Conservation (phyloP, 2,888 invertebrate genomes). For the Dryobotodes eremita region DNA sequence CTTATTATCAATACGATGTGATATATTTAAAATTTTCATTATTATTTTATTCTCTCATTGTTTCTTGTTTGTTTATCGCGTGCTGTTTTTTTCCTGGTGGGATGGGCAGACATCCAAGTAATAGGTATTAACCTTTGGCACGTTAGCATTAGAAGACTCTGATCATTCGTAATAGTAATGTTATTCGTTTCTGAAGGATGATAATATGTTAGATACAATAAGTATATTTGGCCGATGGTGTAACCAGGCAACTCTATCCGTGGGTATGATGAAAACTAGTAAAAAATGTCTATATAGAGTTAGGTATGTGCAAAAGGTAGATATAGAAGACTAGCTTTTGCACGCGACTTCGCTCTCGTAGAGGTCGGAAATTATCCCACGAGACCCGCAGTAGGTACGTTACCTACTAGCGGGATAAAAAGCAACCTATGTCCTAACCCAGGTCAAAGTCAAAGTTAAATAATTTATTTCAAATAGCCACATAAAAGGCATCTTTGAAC, state of each 20-base stretch:
- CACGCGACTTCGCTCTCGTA: no score
- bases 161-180: slow-evolving; percentile 15
- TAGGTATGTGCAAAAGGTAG: not conserved
- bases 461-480: no score
- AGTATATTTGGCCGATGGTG: not conserved
- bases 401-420: not conserved
- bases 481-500: no score
- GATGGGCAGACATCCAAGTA: slow-evolving; percentile 57
- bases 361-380: not conserved
- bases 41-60: slow-evolving; percentile 25
- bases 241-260: not conserved
- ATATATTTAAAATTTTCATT: slow-evolving; percentile 27
- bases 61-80: slow-evolving; percentile 56
- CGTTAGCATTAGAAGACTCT: slow-evolving; percentile 22
- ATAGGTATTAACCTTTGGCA: slow-evolving; percentile 52
- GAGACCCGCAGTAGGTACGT: no score
- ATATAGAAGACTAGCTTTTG: not conserved
- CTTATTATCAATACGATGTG: slow-evolving; percentile 8
- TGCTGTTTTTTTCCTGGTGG: slow-evolving; percentile 56
- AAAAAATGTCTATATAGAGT: not conserved
- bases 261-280: not conserved
- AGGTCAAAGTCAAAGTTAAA: no score
- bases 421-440: not conserved
- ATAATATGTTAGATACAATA: slow-evolving; percentile 4
- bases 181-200: slow-evolving; percentile 18